phyloP scores from a whole-genome alignment of 2,113 vertebrate species.

The Corythoichthys intestinalis region DNA sequence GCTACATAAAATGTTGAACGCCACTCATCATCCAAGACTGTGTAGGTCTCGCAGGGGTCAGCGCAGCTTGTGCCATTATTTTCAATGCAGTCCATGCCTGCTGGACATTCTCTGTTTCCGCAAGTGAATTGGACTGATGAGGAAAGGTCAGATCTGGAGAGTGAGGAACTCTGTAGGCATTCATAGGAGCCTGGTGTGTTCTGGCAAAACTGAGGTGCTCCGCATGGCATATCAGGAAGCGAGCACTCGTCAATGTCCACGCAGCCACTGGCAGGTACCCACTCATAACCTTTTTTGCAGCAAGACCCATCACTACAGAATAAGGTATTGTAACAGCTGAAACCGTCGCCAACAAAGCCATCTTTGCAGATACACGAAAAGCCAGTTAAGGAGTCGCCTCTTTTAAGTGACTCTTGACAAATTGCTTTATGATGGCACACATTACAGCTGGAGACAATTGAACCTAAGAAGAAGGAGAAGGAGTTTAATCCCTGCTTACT shows the following conservation, averaged over 20 bases:
- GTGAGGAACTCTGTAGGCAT: slow-evolving; percentile 19
- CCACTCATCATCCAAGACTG: slow-evolving; percentile 46
- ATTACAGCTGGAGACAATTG: slow-evolving; percentile 35
- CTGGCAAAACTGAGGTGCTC: slow-evolving; percentile 21
- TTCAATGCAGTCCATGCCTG: slow-evolving; percentile 41
- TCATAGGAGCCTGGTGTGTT: slow-evolving; percentile 49
- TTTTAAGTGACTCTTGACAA: slow-evolving; percentile 23
- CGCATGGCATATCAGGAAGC: slow-evolving; percentile 31
- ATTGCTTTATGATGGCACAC: slow-evolving; percentile 35
- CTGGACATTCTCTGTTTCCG: slow-evolving; percentile 18
- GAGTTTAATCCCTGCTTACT: no score
- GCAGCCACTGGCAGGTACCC: slow-evolving; percentile 47
- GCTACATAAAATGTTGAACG: slow-evolving; percentile 21
- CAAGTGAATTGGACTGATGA: slow-evolving; percentile 22
- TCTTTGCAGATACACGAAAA: slow-evolving; percentile 52
- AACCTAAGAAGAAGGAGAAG: slow-evolving; percentile 13
- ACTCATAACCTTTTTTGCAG: slow-evolving; percentile 11
- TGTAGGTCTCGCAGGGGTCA: slow-evolving; percentile 49
- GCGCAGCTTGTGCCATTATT: slow-evolving; percentile 11
- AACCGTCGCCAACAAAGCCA: slow-evolving; percentile 56
- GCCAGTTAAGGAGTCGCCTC: slow-evolving; percentile 22
- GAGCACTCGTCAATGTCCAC: slow-evolving; percentile 57
- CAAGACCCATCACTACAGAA: slow-evolving; percentile 22
- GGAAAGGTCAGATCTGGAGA: background rate
- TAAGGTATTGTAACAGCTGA: slow-evolving; percentile 44